Evolutionary conservation across 2,113 vertebrate species (phyloP).

Genomic region (Tinamus guttatus): DNA sequence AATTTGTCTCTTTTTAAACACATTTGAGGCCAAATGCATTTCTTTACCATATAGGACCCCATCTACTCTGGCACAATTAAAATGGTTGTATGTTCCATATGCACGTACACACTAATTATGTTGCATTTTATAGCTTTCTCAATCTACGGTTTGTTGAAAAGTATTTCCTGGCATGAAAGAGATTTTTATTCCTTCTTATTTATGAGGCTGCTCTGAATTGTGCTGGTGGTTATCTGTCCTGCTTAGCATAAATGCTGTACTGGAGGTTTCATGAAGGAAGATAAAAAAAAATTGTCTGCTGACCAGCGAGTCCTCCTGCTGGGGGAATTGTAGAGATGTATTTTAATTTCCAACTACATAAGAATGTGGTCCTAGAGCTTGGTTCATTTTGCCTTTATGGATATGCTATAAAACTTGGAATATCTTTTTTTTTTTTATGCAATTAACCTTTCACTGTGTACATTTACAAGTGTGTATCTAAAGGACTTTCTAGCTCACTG

Average conservation of each 20-base stretch:
- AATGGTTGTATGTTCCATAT: background rate
- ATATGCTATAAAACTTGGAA: background rate
- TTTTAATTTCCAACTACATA: background rate
- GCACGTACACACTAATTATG: background rate
- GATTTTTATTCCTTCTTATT: background rate
- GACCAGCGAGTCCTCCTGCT: background rate
- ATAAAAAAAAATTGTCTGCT: background rate
- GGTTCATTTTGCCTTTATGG: background rate
- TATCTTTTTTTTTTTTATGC: background rate
- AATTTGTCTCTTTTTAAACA: background rate
- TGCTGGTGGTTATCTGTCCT: background rate
- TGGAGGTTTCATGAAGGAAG: background rate
- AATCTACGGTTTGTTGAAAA: background rate
- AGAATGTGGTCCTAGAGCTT: background rate
- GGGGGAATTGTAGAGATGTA: accelerated
- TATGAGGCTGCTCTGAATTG: background rate
- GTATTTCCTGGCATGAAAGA: background rate
- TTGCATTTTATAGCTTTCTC: background rate
- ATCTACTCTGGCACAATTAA: background rate
- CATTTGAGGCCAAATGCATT: background rate
- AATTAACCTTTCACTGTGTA: background rate
- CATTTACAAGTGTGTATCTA: background rate
- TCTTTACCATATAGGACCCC: background rate
- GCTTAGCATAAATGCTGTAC: background rate
- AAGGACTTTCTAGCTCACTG: background rate